Base-by-base conservation (phyloP, 2,113 vertebrate genomes). In the Zosterops borbonicus region DNA sequence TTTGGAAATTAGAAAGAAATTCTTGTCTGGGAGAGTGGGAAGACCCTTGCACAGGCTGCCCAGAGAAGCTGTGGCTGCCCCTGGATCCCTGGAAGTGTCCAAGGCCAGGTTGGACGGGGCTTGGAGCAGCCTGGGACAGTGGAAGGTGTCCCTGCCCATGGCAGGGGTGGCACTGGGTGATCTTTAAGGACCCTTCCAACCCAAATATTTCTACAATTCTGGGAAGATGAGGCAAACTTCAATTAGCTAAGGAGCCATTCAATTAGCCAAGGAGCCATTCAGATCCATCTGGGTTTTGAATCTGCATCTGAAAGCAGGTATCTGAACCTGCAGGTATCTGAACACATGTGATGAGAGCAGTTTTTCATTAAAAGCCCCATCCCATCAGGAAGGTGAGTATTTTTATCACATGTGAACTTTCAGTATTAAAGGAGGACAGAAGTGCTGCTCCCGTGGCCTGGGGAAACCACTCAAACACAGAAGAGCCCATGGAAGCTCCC, bases 21-120 rank as follows among this genome's bases (percentile, higher is more conserved):
- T 9, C 8, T 6, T 46, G 19, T 0, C 47, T 49, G 14, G 2
- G 29, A 42, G n/a, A 21, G 47, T 12, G 47, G 28, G 1, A 0
- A 69, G 47, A 29, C 14, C 28, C 24, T 76, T 47, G 69, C 14
- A 53, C 39, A 46, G 60, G 18, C 0, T 82, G 5, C 46, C 52
- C 39, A 75, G 53, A 53, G 87, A 0, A 67, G 78, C 62, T 62
- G 53, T 12, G 62, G 53, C 29, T 62, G 47, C 5, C 18, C 71
- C 87, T 49, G 83, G 42, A 42, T 13, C 63, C 56, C 56, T 83
- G 87, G 21, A 0, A 56, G 41, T 28, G 31, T 0, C 56, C 79
- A 11, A 56, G 79, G 49, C 35, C 63, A 77, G 63, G n/a, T 0
- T 83, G 41, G 59, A 37, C 0, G 0, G 42, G 58, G 31, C 9